Conservation (phyloP, 2,888 invertebrate species). For the Mythimna pallens region DNA sequence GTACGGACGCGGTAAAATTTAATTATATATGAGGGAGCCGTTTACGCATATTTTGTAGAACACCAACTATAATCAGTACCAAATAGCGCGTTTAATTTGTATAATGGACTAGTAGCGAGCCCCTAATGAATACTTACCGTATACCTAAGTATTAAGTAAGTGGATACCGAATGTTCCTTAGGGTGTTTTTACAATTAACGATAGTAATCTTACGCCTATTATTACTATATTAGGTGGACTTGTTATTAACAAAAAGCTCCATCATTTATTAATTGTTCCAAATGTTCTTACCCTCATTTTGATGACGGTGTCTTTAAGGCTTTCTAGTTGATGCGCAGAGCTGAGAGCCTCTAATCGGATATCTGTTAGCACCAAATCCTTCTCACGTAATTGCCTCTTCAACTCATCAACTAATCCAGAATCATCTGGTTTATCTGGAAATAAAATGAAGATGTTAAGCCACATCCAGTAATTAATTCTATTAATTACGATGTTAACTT, state of each 20-base stretch:
- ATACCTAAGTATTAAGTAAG: constrained; percentile 41
- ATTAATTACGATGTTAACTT: constrained; percentile 49
- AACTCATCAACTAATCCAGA: constrained; percentile 93
- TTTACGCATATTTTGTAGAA: constrained; percentile 45
- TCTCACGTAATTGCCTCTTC: constrained; percentile 98
- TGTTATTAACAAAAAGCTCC: constrained; percentile 28
- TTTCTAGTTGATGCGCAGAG: constrained; percentile 99
- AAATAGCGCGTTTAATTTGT: constrained; percentile 47
- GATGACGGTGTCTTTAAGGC: constrained; percentile 98
- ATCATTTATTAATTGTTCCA: constrained; percentile 9
- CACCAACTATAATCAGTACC: constrained; percentile 44
- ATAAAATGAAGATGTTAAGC: constrained; percentile 51
- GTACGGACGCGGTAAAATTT: constrained; percentile 30
- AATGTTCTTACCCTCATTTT: constrained; percentile 95
- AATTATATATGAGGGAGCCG: constrained; percentile 38
- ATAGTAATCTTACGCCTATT: constrained; percentile 48
- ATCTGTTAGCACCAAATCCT: constrained; percentile 98
- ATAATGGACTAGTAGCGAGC: constrained; percentile 47
- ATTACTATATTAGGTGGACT: constrained; percentile 32
- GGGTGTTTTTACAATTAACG: constrained; percentile 43
- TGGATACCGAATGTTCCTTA: constrained; percentile 40
- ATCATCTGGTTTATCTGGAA: constrained; percentile 88
- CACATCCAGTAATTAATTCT: constrained; percentile 45
- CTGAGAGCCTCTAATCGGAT: constrained; percentile 98
- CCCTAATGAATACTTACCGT: constrained; percentile 45